Evolutionary conservation across 1,140 invertebrate genomes (phyloP), one percentile per base, ranked within the genome.

Genomic region (Drosophila mayri): DNA sequence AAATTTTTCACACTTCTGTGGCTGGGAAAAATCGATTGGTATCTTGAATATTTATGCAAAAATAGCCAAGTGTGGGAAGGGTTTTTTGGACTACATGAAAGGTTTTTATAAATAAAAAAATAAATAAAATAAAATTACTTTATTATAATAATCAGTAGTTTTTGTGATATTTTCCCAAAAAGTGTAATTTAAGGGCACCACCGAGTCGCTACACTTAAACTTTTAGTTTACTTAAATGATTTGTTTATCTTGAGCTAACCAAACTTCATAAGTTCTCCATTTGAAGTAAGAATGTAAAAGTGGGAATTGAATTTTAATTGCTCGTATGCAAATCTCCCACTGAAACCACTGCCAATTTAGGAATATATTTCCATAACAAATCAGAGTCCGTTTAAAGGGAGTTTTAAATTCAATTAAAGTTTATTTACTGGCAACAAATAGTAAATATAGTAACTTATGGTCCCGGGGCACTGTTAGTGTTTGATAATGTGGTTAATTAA

Each of bases 241-340:
- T 46, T 49, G 44, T 50, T 50, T 60, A 71, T 71, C 43, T 60
- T 47, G 16, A 12, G 35, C 32, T 72, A 18, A 22, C 32, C 43
- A 20, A 64, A 71, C 20, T 50, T 44, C 30, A 65, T 58, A 18
- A 49, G 25, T 52, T 57, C 9, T 12, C 12, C 35, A 41, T 28
- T 75, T 57, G 50, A 44, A 49, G 37, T 65, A 32, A 50, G 72
- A 55, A 38, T 50, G 46, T 58, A n/a, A 41, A 46, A 57, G 37
- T 41, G 66, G 35, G 32, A 76, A 76, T 76, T 76, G 54, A 66
- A 76, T 67, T 67, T 67, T 55, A 76, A 76, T 76, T 76, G 74
- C 41, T 60, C 37, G 54, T 60, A 38, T 71, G 70, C 54, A 57
- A 58, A 66, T 40, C 43, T 44, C 7, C 72, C 41, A 59, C 66